A percentile compares a stretch with the other conserved stretches of the same genome.
Evolutionary conservation across 2,797 vertebrate species (phyloP).

Genomic region (Rhyacichthys aspro): DNA sequence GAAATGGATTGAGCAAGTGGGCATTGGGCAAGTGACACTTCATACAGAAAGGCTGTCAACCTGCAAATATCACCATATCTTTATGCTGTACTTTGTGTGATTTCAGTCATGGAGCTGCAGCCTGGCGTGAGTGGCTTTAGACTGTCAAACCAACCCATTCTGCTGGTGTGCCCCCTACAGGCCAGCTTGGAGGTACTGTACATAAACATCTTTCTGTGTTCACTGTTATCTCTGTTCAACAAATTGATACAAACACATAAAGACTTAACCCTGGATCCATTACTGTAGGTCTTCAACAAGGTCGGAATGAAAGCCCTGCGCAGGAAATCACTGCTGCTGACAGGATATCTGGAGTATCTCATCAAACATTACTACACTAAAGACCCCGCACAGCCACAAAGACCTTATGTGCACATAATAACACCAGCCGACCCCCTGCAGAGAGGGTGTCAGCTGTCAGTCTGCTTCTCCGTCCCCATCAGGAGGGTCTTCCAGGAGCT

Average conservation of each 20-base stretch:
- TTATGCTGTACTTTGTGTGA: no score
- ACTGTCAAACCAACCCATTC: slow-evolving; percentile 92
- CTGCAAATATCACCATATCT: no score
- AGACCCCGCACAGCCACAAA: slow-evolving; percentile 65
- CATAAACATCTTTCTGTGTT: neutral
- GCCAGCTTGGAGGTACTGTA: slow-evolving; percentile 91
- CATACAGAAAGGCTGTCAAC: no score
- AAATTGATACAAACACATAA: neutral
- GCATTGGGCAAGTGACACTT: no score
- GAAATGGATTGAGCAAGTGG: no score
- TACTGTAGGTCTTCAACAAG: slow-evolving; percentile 84
- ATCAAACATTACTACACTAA: slow-evolving; percentile 79
- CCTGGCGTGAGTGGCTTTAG: slow-evolving; percentile 89
- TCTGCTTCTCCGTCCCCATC: slow-evolving; percentile 85
- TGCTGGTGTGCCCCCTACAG: slow-evolving; percentile 91
- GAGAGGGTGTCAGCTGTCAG: slow-evolving; percentile 92
- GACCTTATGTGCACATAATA: slow-evolving; percentile 82
- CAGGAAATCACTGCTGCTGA: slow-evolving; percentile 90
- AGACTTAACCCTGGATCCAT: neutral
- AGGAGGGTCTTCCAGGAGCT: slow-evolving; percentile 83
- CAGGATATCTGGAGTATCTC: slow-evolving; percentile 92
- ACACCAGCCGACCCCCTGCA: slow-evolving; percentile 84
- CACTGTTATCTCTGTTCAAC: no score
- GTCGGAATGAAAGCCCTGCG: slow-evolving; percentile 86
- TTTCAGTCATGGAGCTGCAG: slow-evolving; percentile 80